Evolutionary conservation across 2,888 invertebrate species (phyloP), one percentile per base, ranked within the genome.

Genomic region (Lagria hirta): DNA sequence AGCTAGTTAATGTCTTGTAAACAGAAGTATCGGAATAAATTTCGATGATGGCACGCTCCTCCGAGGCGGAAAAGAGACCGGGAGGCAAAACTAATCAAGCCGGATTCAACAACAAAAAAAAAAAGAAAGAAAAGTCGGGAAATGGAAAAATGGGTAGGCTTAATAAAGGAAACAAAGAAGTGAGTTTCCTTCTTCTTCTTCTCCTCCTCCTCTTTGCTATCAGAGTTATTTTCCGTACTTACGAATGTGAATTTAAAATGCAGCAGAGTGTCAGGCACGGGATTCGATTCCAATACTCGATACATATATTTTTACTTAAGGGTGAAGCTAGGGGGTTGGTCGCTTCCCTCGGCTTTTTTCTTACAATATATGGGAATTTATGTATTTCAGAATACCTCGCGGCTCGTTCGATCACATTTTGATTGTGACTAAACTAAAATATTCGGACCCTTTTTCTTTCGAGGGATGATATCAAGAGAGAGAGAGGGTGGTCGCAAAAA

Each of bases 261-360:
- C 67, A 68, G 64, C 65, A 57, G 65, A 65, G 66, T 68, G 69
- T 65, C 66, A 64, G 64, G 62, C 60, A 51, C 62, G 60, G 66
- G 66, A 68, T 68, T 68, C 69, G 67, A 68, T 69, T 68, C 66
- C 69, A 66, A 67, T 68, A 62, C 63, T 64, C 66, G 67, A 70
- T 70, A 72, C 72, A 72, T 66, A 72, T 70, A 71, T 72, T 71
- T 70, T 70, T 71, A 72, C 71, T 72, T 71, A 71, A 69, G 69
- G 65, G 67, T 59, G 63, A 62, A 63, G 60, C 64, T 53, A 59
- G 60, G 60, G 61, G 54, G 58, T 40, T 32, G 30, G 51, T 54
- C 53, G n/a, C n/a, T n/a, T n/a, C n/a, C n/a, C n/a, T n/a, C n/a
- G n/a, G n/a, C n/a, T n/a, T 55, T 59, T 59, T 60, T 56, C 60